Evolutionary conservation across 2,113 vertebrate genomes (phyloP).

Genomic region (Platysteira castanea): DNA sequence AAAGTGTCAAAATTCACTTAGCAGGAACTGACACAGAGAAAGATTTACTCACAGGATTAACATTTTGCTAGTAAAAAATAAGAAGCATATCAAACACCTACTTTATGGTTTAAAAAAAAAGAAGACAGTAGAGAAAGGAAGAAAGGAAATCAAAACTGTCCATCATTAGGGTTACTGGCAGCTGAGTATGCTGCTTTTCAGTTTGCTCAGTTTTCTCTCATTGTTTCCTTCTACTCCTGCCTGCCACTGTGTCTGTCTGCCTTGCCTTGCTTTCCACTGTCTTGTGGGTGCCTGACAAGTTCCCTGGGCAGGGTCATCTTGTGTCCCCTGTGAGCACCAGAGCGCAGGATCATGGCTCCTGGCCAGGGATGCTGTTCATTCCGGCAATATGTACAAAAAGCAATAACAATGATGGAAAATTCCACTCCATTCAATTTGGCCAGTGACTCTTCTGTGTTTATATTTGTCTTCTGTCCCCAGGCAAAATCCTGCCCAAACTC

Average conservation of each 20-base stretch:
- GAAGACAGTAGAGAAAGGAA: neutral
- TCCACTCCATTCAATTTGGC: neutral
- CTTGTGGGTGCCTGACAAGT: neutral
- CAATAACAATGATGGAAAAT: neutral
- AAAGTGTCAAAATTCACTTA: neutral
- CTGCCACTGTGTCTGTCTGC: neutral
- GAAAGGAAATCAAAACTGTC: neutral
- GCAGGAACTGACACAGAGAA: neutral
- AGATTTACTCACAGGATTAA: neutral
- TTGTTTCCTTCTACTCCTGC: accelerated
- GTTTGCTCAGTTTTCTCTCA: neutral
- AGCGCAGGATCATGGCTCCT: neutral
- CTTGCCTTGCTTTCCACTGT: neutral
- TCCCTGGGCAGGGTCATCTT: neutral
- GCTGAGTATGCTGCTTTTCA: neutral
- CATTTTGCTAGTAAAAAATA: neutral
- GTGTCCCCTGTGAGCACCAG: neutral
- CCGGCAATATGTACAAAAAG: neutral
- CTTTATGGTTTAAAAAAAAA: neutral
- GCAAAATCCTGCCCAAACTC: neutral
- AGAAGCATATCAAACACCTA: neutral
- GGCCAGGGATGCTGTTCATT: neutral
- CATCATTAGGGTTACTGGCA: neutral
- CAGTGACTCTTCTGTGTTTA: neutral
- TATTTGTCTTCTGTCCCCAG: neutral